phyloP scores from a whole-genome alignment of 2,113 vertebrate species.

The Scopus umbretta region DNA sequence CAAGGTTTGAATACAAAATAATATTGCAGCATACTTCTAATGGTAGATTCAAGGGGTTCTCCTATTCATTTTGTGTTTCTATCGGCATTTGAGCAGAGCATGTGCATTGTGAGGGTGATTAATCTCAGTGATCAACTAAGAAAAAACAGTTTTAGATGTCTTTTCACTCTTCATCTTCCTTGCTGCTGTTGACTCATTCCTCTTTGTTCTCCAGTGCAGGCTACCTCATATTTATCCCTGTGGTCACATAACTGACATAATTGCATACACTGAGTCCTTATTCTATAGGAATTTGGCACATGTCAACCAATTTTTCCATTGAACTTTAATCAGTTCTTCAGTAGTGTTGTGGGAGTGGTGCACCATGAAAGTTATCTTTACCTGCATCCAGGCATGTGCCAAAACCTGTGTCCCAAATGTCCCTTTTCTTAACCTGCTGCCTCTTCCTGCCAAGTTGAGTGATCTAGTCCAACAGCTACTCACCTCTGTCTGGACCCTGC shows the following conservation, averaged over 20 bases:
- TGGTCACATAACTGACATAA: background rate
- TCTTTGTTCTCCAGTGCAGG: background rate
- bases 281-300: background rate
- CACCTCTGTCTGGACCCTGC: background rate
- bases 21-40: background rate
- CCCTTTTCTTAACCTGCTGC: background rate
- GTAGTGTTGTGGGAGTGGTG: background rate
- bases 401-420: background rate
- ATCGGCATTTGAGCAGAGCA: background rate
- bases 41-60: background rate
- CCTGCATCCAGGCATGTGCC: background rate
- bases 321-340: background rate
- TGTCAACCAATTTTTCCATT: background rate
- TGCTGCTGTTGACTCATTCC: background rate
- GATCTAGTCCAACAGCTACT: background rate
- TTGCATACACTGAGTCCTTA: background rate
- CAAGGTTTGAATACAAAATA: background rate
- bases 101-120: background rate
- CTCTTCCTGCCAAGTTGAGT: background rate
- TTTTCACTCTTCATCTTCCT: background rate
- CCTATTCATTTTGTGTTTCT: background rate
- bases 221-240: background rate
- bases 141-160: background rate
- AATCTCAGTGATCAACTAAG: background rate
- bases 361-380: background rate